Base-by-base conservation (phyloP, 1,140 invertebrate species). In the Drosophila dunni region DNA sequence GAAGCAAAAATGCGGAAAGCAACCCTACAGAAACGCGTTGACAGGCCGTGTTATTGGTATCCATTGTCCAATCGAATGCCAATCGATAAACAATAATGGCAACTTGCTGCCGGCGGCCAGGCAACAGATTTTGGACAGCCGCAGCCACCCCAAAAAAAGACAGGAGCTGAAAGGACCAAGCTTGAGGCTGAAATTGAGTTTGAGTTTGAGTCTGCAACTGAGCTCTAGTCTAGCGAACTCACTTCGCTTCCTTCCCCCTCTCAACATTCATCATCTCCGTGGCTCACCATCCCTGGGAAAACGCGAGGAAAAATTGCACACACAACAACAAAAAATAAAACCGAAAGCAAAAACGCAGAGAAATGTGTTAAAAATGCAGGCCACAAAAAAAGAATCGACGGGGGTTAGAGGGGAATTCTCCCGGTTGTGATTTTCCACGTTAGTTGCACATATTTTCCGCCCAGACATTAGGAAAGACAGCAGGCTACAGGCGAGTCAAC, bases 61-160 rank as follows among this genome's bases (percentile, higher is more conserved):
- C 33, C 48, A 7, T 50, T 54, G 60, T 17, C 76, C 82, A 86
- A 88, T 88, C 83, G 83, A 82, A 86, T 61, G 58, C 42, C 83
- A 88, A 86, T 86, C 82, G 83, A 86, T 86, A 86, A 88, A 76
- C 81, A 86, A 82, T 86, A 86, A 81, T 81, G 65, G 29, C 45
- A 66, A 66, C 61, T 20, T 50, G 42, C 40, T 40, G 51, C 40
- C 34, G 11, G 24, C 45, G 11, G 33, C 44, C 66, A 67, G 63
- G 75, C 50, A 72, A 54, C 75, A 46, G 79, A 66, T 75, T 54
- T 36, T 50, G 45, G 13, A 10, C 48, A 17, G 11, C 11, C 48
- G 24, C 29, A 64, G 20, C 48, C 48, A 64, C 65, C 65, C 44
- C 20, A n/a, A 60, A 54, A 29, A 36, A 1, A 10, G 24, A 3